Evolutionary conservation across 2,797 vertebrate genomes (phyloP), one percentile per base, ranked within the genome.

Genomic region (Brotula barbata): DNA sequence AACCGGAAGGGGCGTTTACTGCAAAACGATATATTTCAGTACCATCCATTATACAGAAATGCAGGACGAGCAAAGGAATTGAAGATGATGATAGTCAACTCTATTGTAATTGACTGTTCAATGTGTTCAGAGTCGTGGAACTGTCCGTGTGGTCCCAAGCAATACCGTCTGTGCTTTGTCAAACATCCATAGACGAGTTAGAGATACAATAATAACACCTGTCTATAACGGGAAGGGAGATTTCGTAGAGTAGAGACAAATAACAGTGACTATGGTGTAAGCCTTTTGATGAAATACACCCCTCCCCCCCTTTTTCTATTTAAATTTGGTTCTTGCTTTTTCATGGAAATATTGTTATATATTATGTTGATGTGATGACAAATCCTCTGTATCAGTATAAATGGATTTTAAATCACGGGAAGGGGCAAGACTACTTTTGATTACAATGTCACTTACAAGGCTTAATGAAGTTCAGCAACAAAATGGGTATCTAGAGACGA

Each of bases 161-260:
- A 98, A 98, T 97, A 96, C 94, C 91, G 95, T 93, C 93, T 95
- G 94, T 97, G 94, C 94, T 96, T 94, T 97, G 90, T 90, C 92
- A 87, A 91, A 96, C 93, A 94, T 91, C 92, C 91, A 94, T 94
- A 93, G 93, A 92, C 92, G 92, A 92, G 92, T 90, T 96, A 95
- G 92, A 93, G 86, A 93, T 92, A 91, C 88, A 84, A 73, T 87
- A 82, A 86, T 85, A 88, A 85, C 93, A 93, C 89, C 91, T 87
- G 90, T 96, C 92, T 90, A 90, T 96, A 92, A 93, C 87, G 92
- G 93, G 93, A 89, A 92, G 92, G 88, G 91, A 87, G 84, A 93
- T 92, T 93, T 93, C 92, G 94, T 98, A 98, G 95, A 93, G 87
- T 98, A 98, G 95, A 98, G 95, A 95, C 75, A 73, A 87, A 91